phyloP scores from a whole-genome alignment of 2,888 invertebrate species.

The Phasia obesa region DNA sequence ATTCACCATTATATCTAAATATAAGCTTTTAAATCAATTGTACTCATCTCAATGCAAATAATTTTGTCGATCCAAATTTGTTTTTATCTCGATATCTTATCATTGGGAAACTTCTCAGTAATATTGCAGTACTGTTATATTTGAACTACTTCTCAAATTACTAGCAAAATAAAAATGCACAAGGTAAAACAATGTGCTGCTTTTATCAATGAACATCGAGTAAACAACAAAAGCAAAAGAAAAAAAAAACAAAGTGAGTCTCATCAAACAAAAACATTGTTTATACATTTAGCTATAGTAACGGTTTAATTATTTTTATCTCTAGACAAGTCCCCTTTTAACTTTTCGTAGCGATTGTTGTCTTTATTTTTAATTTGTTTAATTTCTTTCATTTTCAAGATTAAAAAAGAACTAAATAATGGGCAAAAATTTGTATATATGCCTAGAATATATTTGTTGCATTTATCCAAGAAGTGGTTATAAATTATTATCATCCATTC shows the following conservation, averaged over 20 bases:
- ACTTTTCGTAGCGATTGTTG: slow-evolving; percentile 30
- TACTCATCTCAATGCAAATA: too few species aligned
- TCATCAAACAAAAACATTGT: slow-evolving; percentile 41
- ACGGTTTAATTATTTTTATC: slow-evolving; percentile 58
- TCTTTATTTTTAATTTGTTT: slow-evolving; percentile 8
- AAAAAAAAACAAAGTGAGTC: slow-evolving; percentile 24
- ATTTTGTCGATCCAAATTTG: too few species aligned
- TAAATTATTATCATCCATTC: slow-evolving; percentile 71
- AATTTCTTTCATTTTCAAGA: background rate
- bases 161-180: slow-evolving; percentile 32
- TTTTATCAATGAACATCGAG: slow-evolving; percentile 39
- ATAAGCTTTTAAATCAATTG: too few species aligned
- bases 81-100: too few species aligned
- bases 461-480: slow-evolving; percentile 73
- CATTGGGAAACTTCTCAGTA: background rate
- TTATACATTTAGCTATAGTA: slow-evolving; percentile 13
- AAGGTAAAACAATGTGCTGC: slow-evolving; percentile 42
- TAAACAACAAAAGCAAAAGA: slow-evolving; percentile 9
- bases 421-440: slow-evolving; percentile 47
- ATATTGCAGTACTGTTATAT: slow-evolving; percentile 1
- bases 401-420: slow-evolving; percentile 22
- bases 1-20: too few species aligned
- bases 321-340: slow-evolving; percentile 37
- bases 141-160: slow-evolving; percentile 55
- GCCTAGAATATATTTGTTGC: slow-evolving; percentile 69